Conservation (phyloP, 2,888 invertebrate species). For the Acanthosepion esculentum region DNA sequence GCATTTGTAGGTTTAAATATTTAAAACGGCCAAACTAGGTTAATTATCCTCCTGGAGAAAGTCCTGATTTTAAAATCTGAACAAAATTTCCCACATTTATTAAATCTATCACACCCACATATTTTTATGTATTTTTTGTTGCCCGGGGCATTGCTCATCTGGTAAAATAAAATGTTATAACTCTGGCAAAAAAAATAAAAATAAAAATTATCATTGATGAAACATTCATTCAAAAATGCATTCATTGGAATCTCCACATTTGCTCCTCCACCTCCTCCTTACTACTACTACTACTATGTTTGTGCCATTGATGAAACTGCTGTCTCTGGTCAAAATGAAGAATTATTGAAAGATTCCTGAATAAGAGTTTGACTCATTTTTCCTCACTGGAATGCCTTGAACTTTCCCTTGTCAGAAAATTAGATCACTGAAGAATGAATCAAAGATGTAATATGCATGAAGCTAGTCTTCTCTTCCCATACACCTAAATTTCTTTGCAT, state of each 20-base stretch:
- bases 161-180: background rate
- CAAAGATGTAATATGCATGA: constrained; percentile 33
- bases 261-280: background rate
- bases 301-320: constrained; percentile 20
- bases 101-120: no score
- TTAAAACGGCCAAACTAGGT: no score
- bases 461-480: background rate
- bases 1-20: no score
- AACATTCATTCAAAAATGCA: background rate
- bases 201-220: background rate
- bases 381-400: constrained; percentile 33
- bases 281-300: background rate
- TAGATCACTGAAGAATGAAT: constrained; percentile 14
- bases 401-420: constrained; percentile 33
- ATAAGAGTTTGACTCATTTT: constrained; percentile 5
- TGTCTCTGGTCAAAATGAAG: background rate
- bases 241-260: background rate
- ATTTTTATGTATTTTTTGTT: background rate
- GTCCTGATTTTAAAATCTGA: no score
- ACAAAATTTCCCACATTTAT: no score
- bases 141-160: background rate
- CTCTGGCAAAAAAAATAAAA: background rate
- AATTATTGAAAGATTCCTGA: background rate
- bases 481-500: background rate
- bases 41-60: no score